Percentiles rank a stretch among this genome's conserved stretches.
Conservation (phyloP, 2,888 invertebrate genomes). For the Ceratothoa steindachneri region DNA sequence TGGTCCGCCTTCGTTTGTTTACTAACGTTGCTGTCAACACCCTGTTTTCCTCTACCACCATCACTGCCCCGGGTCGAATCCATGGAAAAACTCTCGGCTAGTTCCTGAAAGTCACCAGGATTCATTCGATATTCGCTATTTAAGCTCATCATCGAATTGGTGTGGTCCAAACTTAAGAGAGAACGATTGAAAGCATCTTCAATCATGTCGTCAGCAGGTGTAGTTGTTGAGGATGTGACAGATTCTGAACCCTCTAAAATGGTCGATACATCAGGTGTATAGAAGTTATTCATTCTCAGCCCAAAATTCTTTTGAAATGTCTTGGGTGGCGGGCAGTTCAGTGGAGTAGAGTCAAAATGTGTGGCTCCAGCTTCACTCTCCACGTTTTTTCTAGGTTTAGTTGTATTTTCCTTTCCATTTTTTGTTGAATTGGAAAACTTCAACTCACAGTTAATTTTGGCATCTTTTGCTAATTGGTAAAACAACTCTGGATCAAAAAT, state of each 20-base stretch:
- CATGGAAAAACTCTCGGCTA: conserved; percentile 26
- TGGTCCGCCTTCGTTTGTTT: conserved; percentile 27
- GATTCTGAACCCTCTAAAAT: conserved; percentile 45
- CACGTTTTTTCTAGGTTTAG: not conserved
- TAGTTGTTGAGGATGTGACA: conserved; percentile 42
- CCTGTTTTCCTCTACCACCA: conserved; percentile 33
- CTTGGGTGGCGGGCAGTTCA: conserved; percentile 14
- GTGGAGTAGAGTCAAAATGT: not conserved
- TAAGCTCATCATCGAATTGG: conserved; percentile 20
- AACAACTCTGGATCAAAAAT: conserved; percentile 44
- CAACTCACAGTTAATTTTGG: conserved; percentile 15
- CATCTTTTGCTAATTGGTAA: conserved; percentile 42
- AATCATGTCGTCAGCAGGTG: conserved; percentile 37
- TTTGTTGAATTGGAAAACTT: not conserved
- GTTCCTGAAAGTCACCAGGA: conserved; percentile 29
- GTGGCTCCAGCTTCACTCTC: not conserved
- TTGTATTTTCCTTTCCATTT: not conserved
- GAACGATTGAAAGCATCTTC: conserved; percentile 1
- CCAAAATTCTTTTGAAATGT: conserved; percentile 44
- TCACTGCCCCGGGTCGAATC: conserved; percentile 19
- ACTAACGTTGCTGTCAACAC: conserved; percentile 25
- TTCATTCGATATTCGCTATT: conserved; percentile 27
- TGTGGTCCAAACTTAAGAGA: not conserved
- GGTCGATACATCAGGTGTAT: conserved; percentile 45
- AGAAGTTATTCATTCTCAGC: conserved; percentile 44